These are phyloP conservation scores for Linurgus olivaceus DNA, from an alignment of 2,797 vertebrate species.

Conservation along the genomic window DNA sequence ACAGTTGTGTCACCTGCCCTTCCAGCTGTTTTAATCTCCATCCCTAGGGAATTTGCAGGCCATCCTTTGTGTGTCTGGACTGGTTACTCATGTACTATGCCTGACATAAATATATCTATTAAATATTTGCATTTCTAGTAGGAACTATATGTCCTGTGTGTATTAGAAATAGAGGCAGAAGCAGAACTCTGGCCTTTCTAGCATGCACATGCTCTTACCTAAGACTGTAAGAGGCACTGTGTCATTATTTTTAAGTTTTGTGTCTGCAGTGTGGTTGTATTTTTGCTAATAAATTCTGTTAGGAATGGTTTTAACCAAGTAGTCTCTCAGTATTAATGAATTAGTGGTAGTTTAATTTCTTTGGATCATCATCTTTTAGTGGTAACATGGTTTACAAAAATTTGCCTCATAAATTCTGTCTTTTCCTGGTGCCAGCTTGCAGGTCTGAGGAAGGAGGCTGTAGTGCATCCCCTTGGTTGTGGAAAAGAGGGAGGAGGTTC, in stretches of 20 bases:
- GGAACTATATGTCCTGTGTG: background rate
- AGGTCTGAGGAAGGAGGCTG: background rate
- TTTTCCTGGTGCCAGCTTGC: background rate
- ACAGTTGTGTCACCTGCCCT: background rate
- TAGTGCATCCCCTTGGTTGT: background rate
- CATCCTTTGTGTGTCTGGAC: background rate
- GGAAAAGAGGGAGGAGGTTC: background rate
- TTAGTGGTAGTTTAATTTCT: background rate
- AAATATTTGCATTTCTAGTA: background rate
- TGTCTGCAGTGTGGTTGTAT: background rate
- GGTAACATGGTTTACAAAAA: background rate
- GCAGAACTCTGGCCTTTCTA: background rate
- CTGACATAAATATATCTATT: background rate
- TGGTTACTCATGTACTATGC: background rate
- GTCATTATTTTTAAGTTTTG: background rate
- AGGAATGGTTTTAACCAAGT: background rate
- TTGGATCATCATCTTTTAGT: background rate
- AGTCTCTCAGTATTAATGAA: background rate
- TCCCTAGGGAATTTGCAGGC: background rate
- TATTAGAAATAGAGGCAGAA: background rate
- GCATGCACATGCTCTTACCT: background rate
- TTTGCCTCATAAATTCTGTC: background rate
- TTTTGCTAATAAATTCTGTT: background rate
- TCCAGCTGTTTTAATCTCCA: background rate
- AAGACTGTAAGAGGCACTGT: background rate